Evolutionary conservation across 1,140 invertebrate species (phyloP).

Genomic region (Colletes latitarsis): DNA sequence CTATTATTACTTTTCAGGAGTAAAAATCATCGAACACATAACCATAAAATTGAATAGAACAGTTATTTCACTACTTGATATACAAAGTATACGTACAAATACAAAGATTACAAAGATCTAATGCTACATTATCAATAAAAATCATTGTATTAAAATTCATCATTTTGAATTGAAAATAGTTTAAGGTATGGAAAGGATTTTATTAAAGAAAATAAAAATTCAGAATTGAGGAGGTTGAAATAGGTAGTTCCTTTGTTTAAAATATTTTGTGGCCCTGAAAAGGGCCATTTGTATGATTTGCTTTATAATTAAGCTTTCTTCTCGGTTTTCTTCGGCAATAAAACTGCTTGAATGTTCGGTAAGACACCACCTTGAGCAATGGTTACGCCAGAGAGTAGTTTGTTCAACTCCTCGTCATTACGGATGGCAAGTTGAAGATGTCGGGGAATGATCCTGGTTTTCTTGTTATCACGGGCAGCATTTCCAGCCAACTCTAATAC

Average conservation of each 20-base stretch:
- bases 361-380: constrained; percentile 77
- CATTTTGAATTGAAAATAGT: no score
- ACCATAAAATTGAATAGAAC: no score
- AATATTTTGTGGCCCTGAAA: constrained; percentile 14
- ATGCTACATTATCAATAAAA: no score
- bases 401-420: constrained; percentile 54
- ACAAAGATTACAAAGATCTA: no score
- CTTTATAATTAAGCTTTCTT: constrained; percentile 30
- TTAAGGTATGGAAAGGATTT: no score
- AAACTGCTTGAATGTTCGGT: constrained; percentile 83
- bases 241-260: background rate
- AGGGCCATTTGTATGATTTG: background rate
- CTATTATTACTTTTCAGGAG: no score
- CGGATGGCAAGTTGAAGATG: constrained; percentile 48
- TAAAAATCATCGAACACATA: no score
- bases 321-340: constrained; percentile 58
- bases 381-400: constrained; percentile 48
- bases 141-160: no score
- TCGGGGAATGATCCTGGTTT: constrained; percentile 49
- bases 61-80: no score
- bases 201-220: no score
- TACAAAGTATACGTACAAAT: no score
- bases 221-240: no score
- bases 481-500: constrained; percentile 52
- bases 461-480: constrained; percentile 50